These are phyloP conservation scores for Pterocles gutturalis DNA, from an alignment of 2,113 vertebrate genomes.

Conservation along the genomic window DNA sequence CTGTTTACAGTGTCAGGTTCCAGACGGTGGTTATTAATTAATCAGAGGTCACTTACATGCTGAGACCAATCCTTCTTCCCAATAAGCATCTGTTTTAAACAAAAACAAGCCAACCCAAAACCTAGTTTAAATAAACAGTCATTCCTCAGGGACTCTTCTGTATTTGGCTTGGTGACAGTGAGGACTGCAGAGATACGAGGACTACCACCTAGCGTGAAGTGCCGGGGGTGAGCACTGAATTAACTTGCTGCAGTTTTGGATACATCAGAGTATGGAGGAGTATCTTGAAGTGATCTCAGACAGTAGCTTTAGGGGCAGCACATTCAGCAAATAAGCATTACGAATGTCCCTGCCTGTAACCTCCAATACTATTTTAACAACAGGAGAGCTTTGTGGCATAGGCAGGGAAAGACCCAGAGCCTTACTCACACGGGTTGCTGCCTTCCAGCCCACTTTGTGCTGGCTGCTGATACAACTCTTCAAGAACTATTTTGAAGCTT, in stretches of 20 bases:
- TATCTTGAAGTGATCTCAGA: neutral
- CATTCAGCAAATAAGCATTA: neutral
- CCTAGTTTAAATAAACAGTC: neutral
- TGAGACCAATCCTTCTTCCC: neutral
- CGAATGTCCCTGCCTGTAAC: neutral
- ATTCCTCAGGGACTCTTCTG: neutral
- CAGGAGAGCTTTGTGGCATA: neutral
- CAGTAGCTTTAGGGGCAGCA: neutral
- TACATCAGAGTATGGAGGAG: neutral
- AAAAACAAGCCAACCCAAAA: neutral
- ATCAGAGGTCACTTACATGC: neutral
- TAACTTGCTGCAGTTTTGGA: neutral
- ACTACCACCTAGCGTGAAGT: neutral
- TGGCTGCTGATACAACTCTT: neutral
- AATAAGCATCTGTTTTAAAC: neutral
- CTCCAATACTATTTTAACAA: neutral
- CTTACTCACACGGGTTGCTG: neutral
- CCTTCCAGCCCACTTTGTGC: neutral
- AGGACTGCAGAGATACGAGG: neutral
- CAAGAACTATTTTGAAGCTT: neutral
- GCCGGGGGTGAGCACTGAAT: neutral
- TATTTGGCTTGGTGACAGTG: neutral
- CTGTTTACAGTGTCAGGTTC: neutral
- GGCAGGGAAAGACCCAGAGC: neutral
- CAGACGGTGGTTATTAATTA: neutral